A percentile compares a stretch with the other conserved stretches of the same genome.
phyloP scores from a whole-genome alignment of 2,888 invertebrate species.

The Argyra leucocephala region DNA sequence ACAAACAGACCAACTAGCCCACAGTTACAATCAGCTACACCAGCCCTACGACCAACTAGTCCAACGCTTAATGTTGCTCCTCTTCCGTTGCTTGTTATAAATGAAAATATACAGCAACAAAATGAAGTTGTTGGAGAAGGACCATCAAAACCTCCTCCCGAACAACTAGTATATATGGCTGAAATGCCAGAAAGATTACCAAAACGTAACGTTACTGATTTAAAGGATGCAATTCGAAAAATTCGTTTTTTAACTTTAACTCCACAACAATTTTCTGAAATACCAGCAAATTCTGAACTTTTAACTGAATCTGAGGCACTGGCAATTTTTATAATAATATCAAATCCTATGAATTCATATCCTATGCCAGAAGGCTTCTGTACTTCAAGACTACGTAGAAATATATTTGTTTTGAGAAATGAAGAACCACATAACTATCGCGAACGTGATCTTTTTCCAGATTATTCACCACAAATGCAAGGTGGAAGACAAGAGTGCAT shows the following conservation, averaged over 20 bases:
- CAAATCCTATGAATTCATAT: constrained; percentile 57
- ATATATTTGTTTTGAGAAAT: constrained; percentile 44
- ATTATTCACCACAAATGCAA: background rate
- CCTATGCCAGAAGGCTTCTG: constrained; percentile 69
- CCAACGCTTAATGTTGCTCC: constrained; percentile 18
- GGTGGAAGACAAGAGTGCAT: constrained; percentile 7
- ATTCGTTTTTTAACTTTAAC: constrained; percentile 70
- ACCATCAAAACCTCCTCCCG: constrained; percentile 20
- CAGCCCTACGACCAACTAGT: constrained; percentile 8
- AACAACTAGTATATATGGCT: constrained; percentile 19
- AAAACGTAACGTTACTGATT: background rate
- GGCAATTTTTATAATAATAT: constrained; percentile 72
- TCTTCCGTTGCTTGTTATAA: constrained; percentile 22
- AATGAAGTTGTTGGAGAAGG: constrained; percentile 20
- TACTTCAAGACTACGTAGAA: constrained; percentile 42
- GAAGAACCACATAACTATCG: constrained; percentile 27
- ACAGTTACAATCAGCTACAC: background rate
- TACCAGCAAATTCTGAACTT: constrained; percentile 65
- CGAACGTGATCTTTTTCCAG: background rate
- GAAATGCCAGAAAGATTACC: constrained; percentile 13
- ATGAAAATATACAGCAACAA: constrained; percentile 27
- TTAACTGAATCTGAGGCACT: constrained; percentile 69
- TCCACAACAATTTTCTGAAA: constrained; percentile 74
- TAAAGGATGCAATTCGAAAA: constrained; percentile 59
- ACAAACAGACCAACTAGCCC: constrained; percentile 13